Conservation (phyloP, 1,140 invertebrate species). For the Papilio polyxenes region DNA sequence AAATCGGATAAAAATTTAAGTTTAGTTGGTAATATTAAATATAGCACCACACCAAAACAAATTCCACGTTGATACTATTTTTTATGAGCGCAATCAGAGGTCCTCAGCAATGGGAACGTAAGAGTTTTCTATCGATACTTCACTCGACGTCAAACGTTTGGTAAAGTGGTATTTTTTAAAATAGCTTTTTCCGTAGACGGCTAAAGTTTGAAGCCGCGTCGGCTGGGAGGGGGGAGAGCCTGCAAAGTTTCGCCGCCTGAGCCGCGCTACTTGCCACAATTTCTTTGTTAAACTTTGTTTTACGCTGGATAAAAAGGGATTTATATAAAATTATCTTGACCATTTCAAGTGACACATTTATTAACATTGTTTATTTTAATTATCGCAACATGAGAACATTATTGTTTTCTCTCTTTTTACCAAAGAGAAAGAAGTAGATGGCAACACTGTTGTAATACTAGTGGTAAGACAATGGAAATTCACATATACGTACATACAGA, state of each 20-base stretch:
- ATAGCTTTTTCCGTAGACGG: slow-evolving; percentile 4
- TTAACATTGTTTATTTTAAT: not conserved
- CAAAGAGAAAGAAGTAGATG: too few relatives aligned
- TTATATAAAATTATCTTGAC: slow-evolving; percentile 1
- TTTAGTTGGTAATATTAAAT: not conserved
- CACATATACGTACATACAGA: too few relatives aligned
- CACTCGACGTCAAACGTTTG: not conserved
- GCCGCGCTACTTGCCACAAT: not conserved
- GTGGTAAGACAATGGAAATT: too few relatives aligned
- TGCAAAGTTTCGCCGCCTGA: not conserved
- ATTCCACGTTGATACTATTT: not conserved
- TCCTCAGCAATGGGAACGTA: not conserved
- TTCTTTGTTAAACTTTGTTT: slow-evolving; percentile 23
- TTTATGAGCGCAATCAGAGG: not conserved
- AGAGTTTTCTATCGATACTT: slow-evolving; percentile 19
- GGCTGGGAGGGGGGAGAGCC: not conserved
- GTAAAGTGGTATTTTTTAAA: slow-evolving; percentile 15
- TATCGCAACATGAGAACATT: too few relatives aligned
- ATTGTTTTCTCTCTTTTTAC: too few relatives aligned
- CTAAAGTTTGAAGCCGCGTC: slow-evolving; percentile 16
- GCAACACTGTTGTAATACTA: too few relatives aligned
- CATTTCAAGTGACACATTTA: not conserved
- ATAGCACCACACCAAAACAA: not conserved
- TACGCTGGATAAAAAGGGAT: not conserved
- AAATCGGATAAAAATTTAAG: not conserved